Evolutionary conservation across 2,888 invertebrate genomes (phyloP).

Genomic region (Campoplex nolae): DNA sequence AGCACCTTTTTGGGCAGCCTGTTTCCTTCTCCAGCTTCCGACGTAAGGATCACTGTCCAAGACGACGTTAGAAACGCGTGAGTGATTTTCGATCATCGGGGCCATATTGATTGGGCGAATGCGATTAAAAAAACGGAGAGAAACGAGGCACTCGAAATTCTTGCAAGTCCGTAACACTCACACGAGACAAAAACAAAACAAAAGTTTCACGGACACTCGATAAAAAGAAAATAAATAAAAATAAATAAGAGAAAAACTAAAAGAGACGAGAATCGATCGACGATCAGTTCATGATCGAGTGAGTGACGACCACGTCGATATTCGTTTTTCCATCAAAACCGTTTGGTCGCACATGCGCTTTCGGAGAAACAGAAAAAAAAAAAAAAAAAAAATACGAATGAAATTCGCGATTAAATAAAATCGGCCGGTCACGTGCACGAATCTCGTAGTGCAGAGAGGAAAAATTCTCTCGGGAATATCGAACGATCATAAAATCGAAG

Average conservation of each 20-base stretch:
- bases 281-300: slow-evolving; percentile 18
- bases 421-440: not conserved
- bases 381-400: not conserved
- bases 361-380: not conserved
- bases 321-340: not conserved
- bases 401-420: not conserved
- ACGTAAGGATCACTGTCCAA: slow-evolving; percentile 74
- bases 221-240: slow-evolving; percentile 12
- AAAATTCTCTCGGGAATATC: slow-evolving; percentile 13
- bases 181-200: not conserved
- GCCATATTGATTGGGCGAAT: slow-evolving; percentile 69
- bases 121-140: not conserved
- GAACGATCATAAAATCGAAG: slow-evolving; percentile 35
- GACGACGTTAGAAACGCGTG: slow-evolving; percentile 61
- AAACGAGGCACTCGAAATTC: not conserved
- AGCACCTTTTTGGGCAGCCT: slow-evolving; percentile 71
- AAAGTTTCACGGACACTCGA: slow-evolving; percentile 11
- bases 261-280: not conserved
- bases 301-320: not conserved
- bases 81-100: slow-evolving; percentile 74
- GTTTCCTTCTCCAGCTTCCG: slow-evolving; percentile 76
- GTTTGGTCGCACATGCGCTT: slow-evolving; percentile 27
- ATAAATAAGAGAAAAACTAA: not conserved
- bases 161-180: not conserved
- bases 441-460: not conserved